These are phyloP conservation scores for Ia io DNA, from an alignment of 2,113 vertebrate species.

Conservation along the genomic window DNA sequence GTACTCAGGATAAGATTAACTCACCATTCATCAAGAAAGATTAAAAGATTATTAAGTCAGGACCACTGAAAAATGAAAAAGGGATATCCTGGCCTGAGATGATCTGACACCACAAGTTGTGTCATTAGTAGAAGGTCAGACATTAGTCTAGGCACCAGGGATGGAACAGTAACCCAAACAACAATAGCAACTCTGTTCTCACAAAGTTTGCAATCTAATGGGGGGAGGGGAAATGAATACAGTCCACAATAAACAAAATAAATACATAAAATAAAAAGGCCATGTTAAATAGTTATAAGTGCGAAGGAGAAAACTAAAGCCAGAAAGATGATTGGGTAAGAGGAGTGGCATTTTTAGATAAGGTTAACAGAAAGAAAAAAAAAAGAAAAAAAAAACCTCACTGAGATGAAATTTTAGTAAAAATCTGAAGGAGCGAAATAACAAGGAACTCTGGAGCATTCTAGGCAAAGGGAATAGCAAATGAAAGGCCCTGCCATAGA, in stretches of 20 bases:
- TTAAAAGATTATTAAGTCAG: conserved; percentile 53
- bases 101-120: not conserved
- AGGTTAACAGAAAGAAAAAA: not conserved
- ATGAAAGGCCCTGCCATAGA: not conserved
- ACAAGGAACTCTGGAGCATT: not conserved
- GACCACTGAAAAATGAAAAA: not conserved
- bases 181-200: not conserved
- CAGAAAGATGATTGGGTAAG: not conserved
- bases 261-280: not conserved
- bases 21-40: conserved; percentile 54
- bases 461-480: not conserved
- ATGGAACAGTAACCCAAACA: not conserved
- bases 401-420: not conserved
- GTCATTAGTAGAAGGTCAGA: not conserved
- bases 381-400: not conserved
- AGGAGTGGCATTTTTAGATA: not conserved
- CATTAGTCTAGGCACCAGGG: not conserved
- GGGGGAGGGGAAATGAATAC: not conserved
- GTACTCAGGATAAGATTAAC: conserved; percentile 50
- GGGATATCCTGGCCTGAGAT: not conserved
- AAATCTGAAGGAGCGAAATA: not conserved
- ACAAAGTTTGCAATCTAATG: not conserved
- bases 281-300: not conserved
- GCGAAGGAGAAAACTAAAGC: not conserved
- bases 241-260: not conserved